Base-by-base conservation (phyloP, 2,888 invertebrate species). In the Parnassius glacialis region DNA sequence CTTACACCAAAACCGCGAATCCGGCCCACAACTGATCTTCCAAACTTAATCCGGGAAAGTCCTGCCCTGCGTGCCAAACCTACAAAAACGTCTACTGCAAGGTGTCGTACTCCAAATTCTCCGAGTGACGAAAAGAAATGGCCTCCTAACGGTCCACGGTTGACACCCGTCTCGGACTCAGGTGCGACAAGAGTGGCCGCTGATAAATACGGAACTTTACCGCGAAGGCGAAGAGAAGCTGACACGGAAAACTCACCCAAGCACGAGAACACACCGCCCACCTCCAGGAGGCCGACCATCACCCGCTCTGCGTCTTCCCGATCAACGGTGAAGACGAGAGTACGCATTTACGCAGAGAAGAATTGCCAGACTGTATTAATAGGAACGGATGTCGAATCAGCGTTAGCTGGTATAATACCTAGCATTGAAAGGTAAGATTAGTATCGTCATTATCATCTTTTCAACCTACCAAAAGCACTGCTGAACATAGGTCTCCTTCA, bases 261-360 rank as follows among this genome's bases (percentile, higher is more conserved):
- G 67, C 84, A 90, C 70, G 85, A 85, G 63, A 77, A 70, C 51
- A 82, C 84, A 9, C 87, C 89, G 16, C 87, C 88, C 1, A 64
- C 81, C 0, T 80, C 87, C 7, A 78, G 88, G 55, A 78, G 90
- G 9, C 88, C 90, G 0, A 85, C 90, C 3, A 79, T 91, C 41
- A 76, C 85, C 3, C 80, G 90, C 1, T 90, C 92, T 0, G 74
- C 76, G 41, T 90, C 90, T 0, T 85, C 90, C 9, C 82, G 90
- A 12, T 80, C 86, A 11, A 78, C 86, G 2, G 81, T 83, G 13
- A 88, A 87, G 70, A 80, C 85, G 9, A 81, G 90, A 42, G 89
- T 95, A 1, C 92, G 94, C 74, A 97, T 97, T 68, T 97, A 96
- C 80, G 96, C 96, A 70, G 97, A 97, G 83, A 95, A 93, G 45